phyloP scores from a whole-genome alignment of 1,140 invertebrate genomes.

The Vanessa atalanta region DNA sequence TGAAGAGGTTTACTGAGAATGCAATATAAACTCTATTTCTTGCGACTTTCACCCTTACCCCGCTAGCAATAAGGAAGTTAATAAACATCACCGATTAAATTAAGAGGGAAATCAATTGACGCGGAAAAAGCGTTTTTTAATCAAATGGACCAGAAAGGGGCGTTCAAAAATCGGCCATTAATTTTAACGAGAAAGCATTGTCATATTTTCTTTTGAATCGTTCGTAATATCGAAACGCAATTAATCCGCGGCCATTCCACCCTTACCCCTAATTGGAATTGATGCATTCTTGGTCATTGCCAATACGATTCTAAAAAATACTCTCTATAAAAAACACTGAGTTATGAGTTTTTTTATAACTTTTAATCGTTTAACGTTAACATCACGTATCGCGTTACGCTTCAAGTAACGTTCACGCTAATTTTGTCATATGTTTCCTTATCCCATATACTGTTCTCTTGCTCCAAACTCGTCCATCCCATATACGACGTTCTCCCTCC shows the following conservation, averaged over 20 bases:
- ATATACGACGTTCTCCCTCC: too few species aligned
- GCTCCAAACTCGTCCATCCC: too few species aligned
- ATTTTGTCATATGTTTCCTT: too few species aligned
- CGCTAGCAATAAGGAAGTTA: background rate
- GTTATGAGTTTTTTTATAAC: too few species aligned
- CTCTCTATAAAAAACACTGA: background rate
- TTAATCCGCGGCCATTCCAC: conserved; percentile 44
- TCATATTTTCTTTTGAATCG: conserved; percentile 21
- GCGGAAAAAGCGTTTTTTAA: conserved; percentile 54
- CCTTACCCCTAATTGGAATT: conserved; percentile 44
- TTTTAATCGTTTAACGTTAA: too few species aligned
- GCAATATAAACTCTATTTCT: conserved; percentile 2
- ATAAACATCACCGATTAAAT: conserved; percentile 9
- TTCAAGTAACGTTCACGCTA: too few species aligned
- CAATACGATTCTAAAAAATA: background rate
- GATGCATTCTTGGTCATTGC: conserved; percentile 14
- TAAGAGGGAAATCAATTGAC: conserved; percentile 45
- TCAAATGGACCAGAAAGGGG: conserved; percentile 33
- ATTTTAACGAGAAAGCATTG: conserved; percentile 27
- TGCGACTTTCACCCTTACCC: background rate
- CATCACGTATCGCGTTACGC: too few species aligned
- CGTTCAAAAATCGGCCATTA: conserved; percentile 19
- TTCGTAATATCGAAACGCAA: conserved; percentile 51
- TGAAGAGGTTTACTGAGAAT: conserved; percentile 5
- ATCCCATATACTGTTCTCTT: too few species aligned